These are phyloP conservation scores for Platygyra sinensis DNA, from an alignment of 64 coral and sea anemone genomes.

Conservation along the genomic window DNA sequence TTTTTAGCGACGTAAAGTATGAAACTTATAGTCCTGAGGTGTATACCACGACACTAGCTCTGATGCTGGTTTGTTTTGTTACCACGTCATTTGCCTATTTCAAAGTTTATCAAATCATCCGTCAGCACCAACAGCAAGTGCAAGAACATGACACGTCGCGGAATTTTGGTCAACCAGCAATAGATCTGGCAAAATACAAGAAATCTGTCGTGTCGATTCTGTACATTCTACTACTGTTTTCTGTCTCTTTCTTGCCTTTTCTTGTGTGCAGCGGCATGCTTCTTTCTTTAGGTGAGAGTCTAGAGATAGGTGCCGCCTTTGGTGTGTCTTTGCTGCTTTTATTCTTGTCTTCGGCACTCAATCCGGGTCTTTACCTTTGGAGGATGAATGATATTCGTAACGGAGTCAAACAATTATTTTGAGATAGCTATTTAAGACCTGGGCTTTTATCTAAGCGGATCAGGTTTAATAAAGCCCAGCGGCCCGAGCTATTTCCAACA, in stretches of 20 bases:
- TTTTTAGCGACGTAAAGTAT: not conserved
- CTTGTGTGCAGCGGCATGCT: not conserved
- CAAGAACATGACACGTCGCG: not conserved
- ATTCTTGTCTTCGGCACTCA: not conserved
- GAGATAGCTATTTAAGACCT: not conserved
- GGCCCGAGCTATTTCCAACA: no score
- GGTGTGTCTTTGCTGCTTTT: not conserved
- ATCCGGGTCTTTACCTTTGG: not conserved
- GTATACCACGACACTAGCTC: not conserved
- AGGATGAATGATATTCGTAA: not conserved
- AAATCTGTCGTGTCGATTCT: not conserved
- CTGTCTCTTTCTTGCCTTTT: not conserved
- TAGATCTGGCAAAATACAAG: conserved; percentile 14
- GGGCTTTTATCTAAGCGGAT: not conserved
- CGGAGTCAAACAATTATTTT: not conserved
- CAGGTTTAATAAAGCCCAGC: no score
- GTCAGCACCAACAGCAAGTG: not conserved
- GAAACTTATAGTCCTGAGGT: not conserved
- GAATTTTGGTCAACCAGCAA: not conserved
- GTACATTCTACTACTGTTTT: not conserved
- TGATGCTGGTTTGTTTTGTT: not conserved
- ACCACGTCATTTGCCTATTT: not conserved
- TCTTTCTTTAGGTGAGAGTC: not conserved
- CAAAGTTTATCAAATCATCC: conserved; percentile 16
- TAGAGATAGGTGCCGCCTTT: no score